Percentiles rank a stretch among this genome's conserved stretches.
Conservation (phyloP, 35 echinoderm and acorn worm species). For the Heliocidaris erythrogramma region DNA sequence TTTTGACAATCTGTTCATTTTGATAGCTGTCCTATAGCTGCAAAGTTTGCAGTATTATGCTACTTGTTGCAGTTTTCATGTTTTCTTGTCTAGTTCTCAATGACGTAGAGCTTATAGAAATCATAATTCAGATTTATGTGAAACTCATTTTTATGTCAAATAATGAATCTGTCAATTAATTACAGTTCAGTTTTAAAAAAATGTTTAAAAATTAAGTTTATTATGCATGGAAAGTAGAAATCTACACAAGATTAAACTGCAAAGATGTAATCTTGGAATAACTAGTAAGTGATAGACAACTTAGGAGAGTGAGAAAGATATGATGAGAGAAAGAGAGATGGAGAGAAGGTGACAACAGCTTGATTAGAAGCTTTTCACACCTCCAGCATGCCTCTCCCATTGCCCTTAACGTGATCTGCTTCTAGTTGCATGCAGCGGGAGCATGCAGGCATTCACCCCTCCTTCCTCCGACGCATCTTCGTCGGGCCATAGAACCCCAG, state of each 20-base stretch:
- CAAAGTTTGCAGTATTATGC: not conserved
- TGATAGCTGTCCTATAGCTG: not conserved
- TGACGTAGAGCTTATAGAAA: not conserved
- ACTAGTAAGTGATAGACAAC: no score
- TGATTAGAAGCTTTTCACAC: not conserved
- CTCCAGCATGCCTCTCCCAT: not conserved
- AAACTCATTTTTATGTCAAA: not conserved
- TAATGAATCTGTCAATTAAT: not conserved
- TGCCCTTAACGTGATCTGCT: not conserved
- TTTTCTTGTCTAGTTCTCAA: not conserved
- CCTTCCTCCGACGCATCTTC: not conserved
- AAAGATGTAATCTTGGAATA: no score
- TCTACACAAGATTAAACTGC: no score
- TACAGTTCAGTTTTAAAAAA: not conserved
- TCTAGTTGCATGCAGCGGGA: not conserved
- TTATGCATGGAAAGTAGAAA: no score
- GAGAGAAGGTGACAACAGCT: not conserved
- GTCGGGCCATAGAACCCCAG: conserved; percentile 2
- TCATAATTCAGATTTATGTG: not conserved
- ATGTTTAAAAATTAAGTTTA: no score
- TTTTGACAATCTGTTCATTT: conserved; percentile 5
- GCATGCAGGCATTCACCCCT: not conserved
- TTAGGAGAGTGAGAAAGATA: no score
- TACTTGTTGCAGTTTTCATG: not conserved
- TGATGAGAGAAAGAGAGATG: not conserved